Evolutionary conservation across 2,113 vertebrate species (phyloP).

Genomic region (Etheostoma spectabile): DNA sequence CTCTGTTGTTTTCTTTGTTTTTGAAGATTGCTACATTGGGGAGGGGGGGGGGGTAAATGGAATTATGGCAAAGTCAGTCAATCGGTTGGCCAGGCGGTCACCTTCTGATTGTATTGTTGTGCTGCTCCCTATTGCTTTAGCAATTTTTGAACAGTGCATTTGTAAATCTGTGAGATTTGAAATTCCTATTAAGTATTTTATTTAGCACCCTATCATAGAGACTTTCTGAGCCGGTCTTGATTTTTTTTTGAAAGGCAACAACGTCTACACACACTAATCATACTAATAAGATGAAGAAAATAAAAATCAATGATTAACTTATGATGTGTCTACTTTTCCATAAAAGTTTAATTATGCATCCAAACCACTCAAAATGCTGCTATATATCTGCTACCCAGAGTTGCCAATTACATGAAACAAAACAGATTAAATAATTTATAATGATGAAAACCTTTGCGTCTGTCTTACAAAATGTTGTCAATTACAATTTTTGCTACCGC

Average conservation of each 20-base stretch:
- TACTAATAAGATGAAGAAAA: conserved; percentile 48
- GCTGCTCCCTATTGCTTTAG: background rate
- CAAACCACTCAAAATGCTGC: conserved; percentile 29
- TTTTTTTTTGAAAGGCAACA: conserved; percentile 32
- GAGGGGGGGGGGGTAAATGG: no score
- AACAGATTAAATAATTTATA: conserved; percentile 44
- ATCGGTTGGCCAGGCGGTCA: no score
- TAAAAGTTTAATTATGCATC: conserved; percentile 37
- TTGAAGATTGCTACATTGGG: no score
- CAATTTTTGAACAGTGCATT: conserved; percentile 10
- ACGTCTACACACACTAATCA: conserved; percentile 27
- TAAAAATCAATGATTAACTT: conserved; percentile 49
- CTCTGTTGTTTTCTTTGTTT: no score
- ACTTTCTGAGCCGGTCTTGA: background rate
- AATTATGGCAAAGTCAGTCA: no score
- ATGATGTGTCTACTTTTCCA: conserved; percentile 36
- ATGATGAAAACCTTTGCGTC: conserved; percentile 19
- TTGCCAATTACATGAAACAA: conserved; percentile 48
- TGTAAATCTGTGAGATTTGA: conserved; percentile 31
- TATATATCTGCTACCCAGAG: conserved; percentile 17
- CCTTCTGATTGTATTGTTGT: conserved; percentile 9
- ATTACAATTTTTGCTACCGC: conserved; percentile 14
- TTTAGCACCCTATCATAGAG: conserved; percentile 22
- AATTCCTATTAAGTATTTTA: conserved; percentile 36
- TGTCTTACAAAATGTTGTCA: conserved; percentile 31